Evolutionary conservation across 2,888 invertebrate species (phyloP), one percentile per base, ranked within the genome.

Genomic region (Tiliacea citrago): DNA sequence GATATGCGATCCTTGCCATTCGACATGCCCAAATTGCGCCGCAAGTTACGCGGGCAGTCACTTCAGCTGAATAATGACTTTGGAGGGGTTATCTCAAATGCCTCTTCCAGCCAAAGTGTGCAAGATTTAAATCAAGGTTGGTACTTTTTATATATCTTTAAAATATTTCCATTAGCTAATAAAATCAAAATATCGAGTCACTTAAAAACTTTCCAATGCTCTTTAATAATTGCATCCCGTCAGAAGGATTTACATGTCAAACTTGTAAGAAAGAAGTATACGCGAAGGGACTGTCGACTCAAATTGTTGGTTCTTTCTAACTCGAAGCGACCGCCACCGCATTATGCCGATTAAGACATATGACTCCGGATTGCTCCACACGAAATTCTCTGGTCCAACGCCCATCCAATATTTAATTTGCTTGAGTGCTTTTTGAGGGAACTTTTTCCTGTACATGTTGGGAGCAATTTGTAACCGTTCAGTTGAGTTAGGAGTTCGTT

Each of bases 1-100:
- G 98, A 98, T 91, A 95, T 98, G 69, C 97, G 98, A 82, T 97
- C 98, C 92, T 96, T 99, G 91, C 99, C 99, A 74, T 99, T 99
- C 92, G 98, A 99, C 92, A 99, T 99, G 99, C 99, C 99, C 49
- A 99, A 99, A 94, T 95, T 99, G 75, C 97, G 98, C 81, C 96
- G 98, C 70, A 97, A 98, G 83, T 94, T 98, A 88, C 97, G 98
- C 83, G 97, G 97, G 82, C 95, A 97, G 81, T 97, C 97, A 4
- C 87, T 96, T 79, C 97, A 97, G 89, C 97, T 98, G 87, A 97
- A 97, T 77, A 95, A 92, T 86, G 96, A 96, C 78, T 98, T 98
- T 90, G 97, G 97, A 76, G 97, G 97, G 89, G 97, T 97, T 82
- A 97, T 97, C 68, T 98, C 98, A 10, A 98, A 98, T 90, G 98